Percentiles rank a stretch among this genome's conserved stretches.
phyloP scores from a whole-genome alignment of 2,797 vertebrate species.

The Lacerta viridis region DNA sequence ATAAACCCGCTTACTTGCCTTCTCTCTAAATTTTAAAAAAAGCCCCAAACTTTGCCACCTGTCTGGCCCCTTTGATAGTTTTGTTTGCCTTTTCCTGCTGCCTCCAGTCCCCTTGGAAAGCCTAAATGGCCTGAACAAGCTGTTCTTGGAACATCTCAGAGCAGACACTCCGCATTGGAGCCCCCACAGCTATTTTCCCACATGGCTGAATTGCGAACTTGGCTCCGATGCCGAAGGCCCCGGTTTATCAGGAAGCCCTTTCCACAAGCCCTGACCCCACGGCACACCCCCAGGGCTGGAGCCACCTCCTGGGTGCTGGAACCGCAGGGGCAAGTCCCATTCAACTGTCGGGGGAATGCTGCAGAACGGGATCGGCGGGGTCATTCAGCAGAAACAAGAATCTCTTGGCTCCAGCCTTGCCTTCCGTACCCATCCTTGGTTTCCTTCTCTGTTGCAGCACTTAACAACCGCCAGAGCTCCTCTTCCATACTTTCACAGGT shows the following conservation, averaged over 20 bases:
- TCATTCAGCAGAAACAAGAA: not conserved
- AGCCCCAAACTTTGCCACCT: too few species aligned
- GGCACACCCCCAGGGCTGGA: not conserved
- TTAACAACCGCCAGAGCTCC: not conserved
- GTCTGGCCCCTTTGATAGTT: too few species aligned
- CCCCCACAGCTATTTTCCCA: too few species aligned
- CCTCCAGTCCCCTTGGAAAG: too few species aligned
- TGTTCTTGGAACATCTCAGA: too few species aligned
- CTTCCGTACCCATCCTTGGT: accelerated
- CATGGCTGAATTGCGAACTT: too few species aligned
- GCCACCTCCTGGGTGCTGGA: not conserved
- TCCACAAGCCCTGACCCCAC: not conserved
- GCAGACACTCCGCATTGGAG: too few species aligned
- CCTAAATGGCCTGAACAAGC: too few species aligned
- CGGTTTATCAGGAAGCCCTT: not conserved
- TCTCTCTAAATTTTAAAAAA: not conserved
- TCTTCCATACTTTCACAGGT: not conserved
- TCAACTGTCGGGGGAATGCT: not conserved
- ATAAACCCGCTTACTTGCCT: not conserved
- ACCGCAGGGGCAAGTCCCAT: not conserved
- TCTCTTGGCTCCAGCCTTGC: not conserved
- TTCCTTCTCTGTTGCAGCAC: not conserved
- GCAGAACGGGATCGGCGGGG: not conserved
- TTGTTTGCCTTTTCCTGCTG: too few species aligned
- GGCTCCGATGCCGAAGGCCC: too few species aligned